Percentiles rank a stretch among this genome's conserved stretches.
These are phyloP conservation scores for Catharus ustulatus DNA, from an alignment of 2,797 vertebrate species.

Conservation along the genomic window DNA sequence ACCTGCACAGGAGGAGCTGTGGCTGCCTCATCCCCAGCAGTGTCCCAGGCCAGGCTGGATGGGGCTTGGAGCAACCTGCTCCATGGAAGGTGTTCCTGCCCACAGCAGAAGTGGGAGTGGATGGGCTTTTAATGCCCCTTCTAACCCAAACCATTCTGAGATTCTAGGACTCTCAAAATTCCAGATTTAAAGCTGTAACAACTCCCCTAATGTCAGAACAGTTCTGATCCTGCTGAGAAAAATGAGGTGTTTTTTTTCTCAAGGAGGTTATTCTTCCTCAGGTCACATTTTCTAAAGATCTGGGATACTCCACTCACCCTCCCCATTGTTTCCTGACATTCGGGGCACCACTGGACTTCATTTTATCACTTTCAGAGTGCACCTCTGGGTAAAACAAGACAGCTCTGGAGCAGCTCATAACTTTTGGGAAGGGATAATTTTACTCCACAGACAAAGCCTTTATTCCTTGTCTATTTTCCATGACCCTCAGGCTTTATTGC, in stretches of 20 bases:
- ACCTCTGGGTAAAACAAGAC: not conserved
- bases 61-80: accelerated
- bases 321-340: not conserved
- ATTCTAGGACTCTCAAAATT: not conserved
- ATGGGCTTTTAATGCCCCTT: not conserved
- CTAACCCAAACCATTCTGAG: not conserved
- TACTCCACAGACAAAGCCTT: not conserved
- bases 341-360: not conserved
- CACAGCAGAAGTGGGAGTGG: too few relatives aligned
- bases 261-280: not conserved
- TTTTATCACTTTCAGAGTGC: not conserved
- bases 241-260: not conserved
- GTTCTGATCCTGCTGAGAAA: not conserved
- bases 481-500: not conserved
- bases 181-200: not conserved
- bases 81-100: not conserved
- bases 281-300: not conserved
- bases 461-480: not conserved
- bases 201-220: not conserved
- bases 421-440: not conserved
- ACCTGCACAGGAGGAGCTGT: not conserved
- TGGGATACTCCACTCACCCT: not conserved
- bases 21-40: not conserved
- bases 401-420: not conserved
- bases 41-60: accelerated